These are phyloP conservation scores for Bombyx huttoni DNA, from an alignment of 2,888 invertebrate genomes.

Conservation along the genomic window DNA sequence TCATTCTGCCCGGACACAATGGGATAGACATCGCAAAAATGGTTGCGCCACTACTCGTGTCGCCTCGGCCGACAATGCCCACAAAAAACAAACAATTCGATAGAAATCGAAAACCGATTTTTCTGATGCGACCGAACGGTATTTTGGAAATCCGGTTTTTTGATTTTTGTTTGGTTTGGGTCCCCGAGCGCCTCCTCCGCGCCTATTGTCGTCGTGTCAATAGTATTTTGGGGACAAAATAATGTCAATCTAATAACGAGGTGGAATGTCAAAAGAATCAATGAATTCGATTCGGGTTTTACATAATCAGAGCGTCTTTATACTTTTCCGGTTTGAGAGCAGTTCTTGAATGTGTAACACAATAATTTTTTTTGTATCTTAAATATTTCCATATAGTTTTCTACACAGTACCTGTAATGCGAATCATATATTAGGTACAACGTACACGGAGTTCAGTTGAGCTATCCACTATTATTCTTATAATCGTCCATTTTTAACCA, in stretches of 20 bases:
- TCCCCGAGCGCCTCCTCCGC: conserved; percentile 31
- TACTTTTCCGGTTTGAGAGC: not conserved
- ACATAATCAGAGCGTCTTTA: not conserved
- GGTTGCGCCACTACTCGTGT: conserved; percentile 56
- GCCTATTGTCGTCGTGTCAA: conserved; percentile 37
- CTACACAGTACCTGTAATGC: no score
- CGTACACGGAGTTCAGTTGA: no score
- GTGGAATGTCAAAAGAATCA: conserved; percentile 7
- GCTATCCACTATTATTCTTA: no score
- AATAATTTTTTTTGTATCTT: no score
- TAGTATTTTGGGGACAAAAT: conserved; percentile 18
- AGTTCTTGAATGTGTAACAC: not conserved
- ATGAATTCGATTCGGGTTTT: not conserved
- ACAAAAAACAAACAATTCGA: conserved; percentile 67
- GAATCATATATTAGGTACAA: no score
- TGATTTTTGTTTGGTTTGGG: conserved; percentile 47
- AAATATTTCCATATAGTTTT: no score
- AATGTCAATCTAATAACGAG: conserved; percentile 23
- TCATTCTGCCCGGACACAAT: conserved; percentile 59
- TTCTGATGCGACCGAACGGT: conserved; percentile 62
- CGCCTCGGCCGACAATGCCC: conserved; percentile 43
- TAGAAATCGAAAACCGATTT: conserved; percentile 71
- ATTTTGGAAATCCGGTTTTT: conserved; percentile 69
- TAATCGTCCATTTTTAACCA: no score
- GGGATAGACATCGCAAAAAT: conserved; percentile 65